Evolutionary conservation across 2,888 invertebrate species (phyloP), one percentile per base, ranked within the genome.

Genomic region (Syritta pipiens): DNA sequence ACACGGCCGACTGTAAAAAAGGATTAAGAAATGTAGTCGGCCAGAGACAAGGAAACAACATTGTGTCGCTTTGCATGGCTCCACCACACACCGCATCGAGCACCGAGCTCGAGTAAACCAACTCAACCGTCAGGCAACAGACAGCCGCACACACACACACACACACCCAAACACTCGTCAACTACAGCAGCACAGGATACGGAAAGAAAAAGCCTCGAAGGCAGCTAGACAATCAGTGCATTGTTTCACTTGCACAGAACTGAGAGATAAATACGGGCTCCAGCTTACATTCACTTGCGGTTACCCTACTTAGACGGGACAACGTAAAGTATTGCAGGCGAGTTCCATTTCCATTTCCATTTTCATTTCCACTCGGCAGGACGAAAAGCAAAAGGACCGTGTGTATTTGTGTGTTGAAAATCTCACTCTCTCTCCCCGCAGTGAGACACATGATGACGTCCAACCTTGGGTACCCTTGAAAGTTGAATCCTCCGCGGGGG

Each of bases 141-240:
- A 68, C 68, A 53, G 5, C 22, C 10, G 17, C 10, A 10, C 4
- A 5, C 14, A 24, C 24, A 2, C 35, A 17, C 12, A 12, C 4
- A 10, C 9, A 26, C 4, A n/a, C 24, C 42, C 26, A 48, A 62
- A 62, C 28, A 26, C 51, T 44, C 28, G 57, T 22, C 35, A 42
- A 24, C 24, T 22, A 46, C n/a, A 62, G 62, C n/a, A n/a, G n/a
- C n/a, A n/a, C n/a, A 20, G 28, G 48, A 69, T 32, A 71, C 51
- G 60, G 65, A 63, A 72, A 62, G 40, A 67, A 48, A 57, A 79
- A 48, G 55, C 67, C 72, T 62, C 24, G 42, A 62, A 72, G 72
- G 67, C 65, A 72, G 59, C 67, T 60, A 79, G 72, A 79, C 77
- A 79, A 79, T 79, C 77, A 79, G 72, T 79, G 67, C 37, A 79